phyloP scores from a whole-genome alignment of 37 sponge, comb jelly and placozoan genomes.

The Mnemiopsis leidyi region DNA sequence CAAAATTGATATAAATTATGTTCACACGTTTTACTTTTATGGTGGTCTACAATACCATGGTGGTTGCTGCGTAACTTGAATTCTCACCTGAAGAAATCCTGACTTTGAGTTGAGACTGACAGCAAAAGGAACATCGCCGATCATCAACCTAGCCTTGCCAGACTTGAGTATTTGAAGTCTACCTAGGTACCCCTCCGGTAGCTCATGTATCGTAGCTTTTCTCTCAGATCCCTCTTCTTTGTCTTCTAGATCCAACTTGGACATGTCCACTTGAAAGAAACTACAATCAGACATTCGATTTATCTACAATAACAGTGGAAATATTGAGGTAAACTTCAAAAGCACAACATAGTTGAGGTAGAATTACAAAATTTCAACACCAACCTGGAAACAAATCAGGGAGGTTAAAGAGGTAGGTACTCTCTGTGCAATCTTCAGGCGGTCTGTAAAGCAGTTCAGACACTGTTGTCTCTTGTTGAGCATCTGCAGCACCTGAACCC shows the following conservation, averaged over 20 bases:
- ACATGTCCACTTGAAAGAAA: slow-evolving; percentile 9
- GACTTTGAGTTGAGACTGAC: slow-evolving; percentile 26
- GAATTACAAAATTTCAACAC: too few species aligned
- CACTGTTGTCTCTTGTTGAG: not conserved
- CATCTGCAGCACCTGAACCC: not conserved
- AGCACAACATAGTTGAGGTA: too few species aligned
- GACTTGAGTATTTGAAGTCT: slow-evolving; percentile 45
- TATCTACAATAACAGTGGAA: too few species aligned
- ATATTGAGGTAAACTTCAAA: too few species aligned
- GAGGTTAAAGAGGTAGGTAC: slow-evolving; percentile 49
- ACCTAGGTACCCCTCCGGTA: slow-evolving; percentile 52
- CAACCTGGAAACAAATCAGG: slow-evolving; percentile 20
- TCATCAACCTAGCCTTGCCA: slow-evolving; percentile 6
- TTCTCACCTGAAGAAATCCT: slow-evolving; percentile 41
- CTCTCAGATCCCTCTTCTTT: not conserved
- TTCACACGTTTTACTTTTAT: too few species aligned
- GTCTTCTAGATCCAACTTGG: not conserved
- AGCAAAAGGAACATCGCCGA: slow-evolving; percentile 56
- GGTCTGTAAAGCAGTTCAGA: slow-evolving; percentile 29
- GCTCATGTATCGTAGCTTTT: not conserved
- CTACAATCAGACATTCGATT: too few species aligned
- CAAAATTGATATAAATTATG: too few species aligned
- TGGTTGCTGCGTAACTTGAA: too few species aligned
- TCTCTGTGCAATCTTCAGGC: slow-evolving; percentile 26
- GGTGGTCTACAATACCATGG: too few species aligned